Evolutionary conservation across 1,140 invertebrate genomes (phyloP).

Genomic region (Polyergus mexicanus): DNA sequence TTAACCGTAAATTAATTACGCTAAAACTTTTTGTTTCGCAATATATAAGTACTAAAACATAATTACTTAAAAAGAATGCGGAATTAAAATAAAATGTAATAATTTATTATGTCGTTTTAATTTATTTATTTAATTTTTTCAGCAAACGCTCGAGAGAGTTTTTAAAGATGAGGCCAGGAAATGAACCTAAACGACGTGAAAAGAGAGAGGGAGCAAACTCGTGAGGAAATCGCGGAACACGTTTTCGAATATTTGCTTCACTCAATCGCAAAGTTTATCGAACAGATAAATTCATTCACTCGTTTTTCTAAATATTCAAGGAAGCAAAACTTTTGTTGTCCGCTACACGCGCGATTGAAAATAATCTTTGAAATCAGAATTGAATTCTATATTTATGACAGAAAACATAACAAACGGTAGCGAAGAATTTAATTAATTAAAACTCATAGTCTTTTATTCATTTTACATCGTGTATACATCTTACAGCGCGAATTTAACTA

Average conservation of each 20-base stretch:
- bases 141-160: constrained; percentile 11
- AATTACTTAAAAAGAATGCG: background rate
- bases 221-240: background rate
- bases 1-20: background rate
- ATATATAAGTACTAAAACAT: background rate
- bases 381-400: background rate
- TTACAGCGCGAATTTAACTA: background rate
- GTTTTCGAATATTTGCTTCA: constrained; percentile 26
- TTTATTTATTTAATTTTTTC: background rate
- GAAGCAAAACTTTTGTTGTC: background rate
- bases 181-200: constrained; percentile 18
- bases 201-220: background rate
- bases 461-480: background rate
- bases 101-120: background rate
- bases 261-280: constrained; percentile 9
- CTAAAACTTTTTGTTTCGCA: background rate
- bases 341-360: background rate
- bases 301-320: constrained; percentile 11
- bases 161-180: no score
- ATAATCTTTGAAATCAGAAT: background rate
- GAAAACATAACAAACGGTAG: background rate
- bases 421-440: background rate
- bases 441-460: background rate
- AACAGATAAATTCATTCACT: background rate
- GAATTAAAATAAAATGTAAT: background rate